Evolutionary conservation across 2,888 invertebrate genomes (phyloP), one percentile per base, ranked within the genome.

Genomic region (Litoditis marina): DNA sequence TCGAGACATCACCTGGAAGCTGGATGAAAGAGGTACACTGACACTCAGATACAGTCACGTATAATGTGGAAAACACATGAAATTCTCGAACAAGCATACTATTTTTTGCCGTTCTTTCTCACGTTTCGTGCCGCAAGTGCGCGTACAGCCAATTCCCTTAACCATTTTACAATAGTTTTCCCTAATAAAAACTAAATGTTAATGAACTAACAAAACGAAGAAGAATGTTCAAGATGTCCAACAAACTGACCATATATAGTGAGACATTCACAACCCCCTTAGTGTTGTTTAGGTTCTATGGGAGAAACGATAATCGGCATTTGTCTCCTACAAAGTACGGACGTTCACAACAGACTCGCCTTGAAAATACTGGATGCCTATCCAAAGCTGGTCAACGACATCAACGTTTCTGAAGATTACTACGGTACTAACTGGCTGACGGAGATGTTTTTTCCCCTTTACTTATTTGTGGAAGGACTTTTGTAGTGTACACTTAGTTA

Each of bases 221-320:
- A n/a, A n/a, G n/a, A n/a, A n/a, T n/a, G n/a, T n/a, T n/a, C n/a
- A n/a, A n/a, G n/a, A n/a, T n/a, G n/a, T n/a, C n/a, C n/a, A n/a
- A n/a, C n/a, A n/a, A n/a, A n/a, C n/a, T n/a, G n/a, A n/a, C n/a
- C n/a, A n/a, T n/a, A n/a, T n/a, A n/a, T n/a, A n/a, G n/a, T n/a
- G n/a, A n/a, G n/a, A n/a, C n/a, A n/a, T n/a, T n/a, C n/a, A n/a
- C n/a, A n/a, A n/a, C n/a, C n/a, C n/a, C n/a, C n/a, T n/a, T n/a
- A 50, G 22, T 50, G 19, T 4, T 5, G n/a, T 52, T 19, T 19
- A 68, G 74, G 72, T 6, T 68, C 73, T 2, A 76, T 96, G 0
- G 95, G 96, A 0, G 96, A 96, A 85, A 92, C 92, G 0, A 90
- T 92, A 68, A 86, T 96, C 27, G 94, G 94, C 84, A 86, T 95